These are phyloP conservation scores for Danio kyathit DNA, from an alignment of 2,797 vertebrate species.

Conservation along the genomic window DNA sequence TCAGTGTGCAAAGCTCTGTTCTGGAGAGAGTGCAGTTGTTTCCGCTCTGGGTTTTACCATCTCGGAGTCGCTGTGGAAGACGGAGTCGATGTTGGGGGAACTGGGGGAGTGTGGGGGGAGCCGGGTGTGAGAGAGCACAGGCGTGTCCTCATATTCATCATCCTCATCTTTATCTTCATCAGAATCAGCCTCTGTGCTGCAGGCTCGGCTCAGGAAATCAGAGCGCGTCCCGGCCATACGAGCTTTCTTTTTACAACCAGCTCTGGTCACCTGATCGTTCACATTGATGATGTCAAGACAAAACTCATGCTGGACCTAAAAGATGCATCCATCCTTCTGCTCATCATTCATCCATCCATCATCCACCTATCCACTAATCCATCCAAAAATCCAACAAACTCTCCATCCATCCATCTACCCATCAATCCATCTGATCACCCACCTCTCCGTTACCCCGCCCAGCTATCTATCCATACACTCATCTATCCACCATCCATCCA, in stretches of 20 bases:
- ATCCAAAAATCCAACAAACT: too few relatives aligned
- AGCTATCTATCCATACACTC: too few relatives aligned
- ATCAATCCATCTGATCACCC: too few relatives aligned
- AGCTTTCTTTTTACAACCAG: conserved; percentile 96
- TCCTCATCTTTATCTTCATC: conserved; percentile 97
- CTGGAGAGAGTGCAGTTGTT: neutral
- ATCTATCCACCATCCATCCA: too few relatives aligned
- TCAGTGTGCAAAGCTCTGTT: conserved; percentile 57
- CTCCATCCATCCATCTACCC: too few relatives aligned
- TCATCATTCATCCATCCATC: too few relatives aligned
- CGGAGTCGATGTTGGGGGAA: conserved; percentile 83
- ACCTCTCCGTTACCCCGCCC: too few relatives aligned
- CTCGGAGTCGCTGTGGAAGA: conserved; percentile 99
- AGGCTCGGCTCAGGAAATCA: conserved; percentile 97
- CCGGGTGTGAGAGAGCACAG: conserved; percentile 84
- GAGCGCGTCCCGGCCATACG: conserved; percentile 98
- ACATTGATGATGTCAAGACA: conserved; percentile 76
- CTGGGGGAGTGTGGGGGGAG: conserved; percentile 80
- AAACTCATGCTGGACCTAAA: conserved; percentile 3
- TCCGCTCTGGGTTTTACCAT: conserved; percentile 87
- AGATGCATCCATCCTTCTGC: neutral
- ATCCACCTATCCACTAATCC: too few relatives aligned
- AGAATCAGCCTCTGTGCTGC: conserved; percentile 89
- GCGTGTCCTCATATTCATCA: conserved; percentile 78
- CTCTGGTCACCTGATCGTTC: conserved; percentile 88